Conservation (phyloP, 2,113 vertebrate genomes). For the Speoplatyrhinus poulsoni region DNA sequence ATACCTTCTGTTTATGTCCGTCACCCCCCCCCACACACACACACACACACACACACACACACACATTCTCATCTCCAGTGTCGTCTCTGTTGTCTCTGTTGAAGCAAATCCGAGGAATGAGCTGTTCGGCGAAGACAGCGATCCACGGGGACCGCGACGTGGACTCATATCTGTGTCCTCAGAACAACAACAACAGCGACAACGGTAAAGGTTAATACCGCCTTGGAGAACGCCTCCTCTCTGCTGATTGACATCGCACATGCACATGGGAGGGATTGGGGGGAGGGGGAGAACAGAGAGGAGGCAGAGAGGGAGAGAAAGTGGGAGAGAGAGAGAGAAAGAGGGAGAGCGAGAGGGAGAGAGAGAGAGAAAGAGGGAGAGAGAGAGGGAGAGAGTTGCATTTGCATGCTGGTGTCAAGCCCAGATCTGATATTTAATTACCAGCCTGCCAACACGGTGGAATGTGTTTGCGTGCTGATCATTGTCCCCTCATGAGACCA, state of each 20-base stretch:
- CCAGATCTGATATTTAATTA: conserved; percentile 69
- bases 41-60: not conserved
- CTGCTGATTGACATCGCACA: conserved; percentile 39
- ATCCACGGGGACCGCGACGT: conserved; percentile 15
- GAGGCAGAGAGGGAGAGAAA: not conserved
- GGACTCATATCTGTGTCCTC: conserved; percentile 48
- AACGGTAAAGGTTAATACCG: conserved; percentile 51
- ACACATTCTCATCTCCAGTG: not conserved
- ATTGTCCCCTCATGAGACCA: conserved; percentile 45
- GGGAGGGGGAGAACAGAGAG: not conserved
- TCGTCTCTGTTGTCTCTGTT: not conserved
- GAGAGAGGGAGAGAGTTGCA: conserved; percentile 14
- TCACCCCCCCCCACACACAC: not conserved
- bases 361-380: not conserved
- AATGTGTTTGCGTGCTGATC: conserved; percentile 52
- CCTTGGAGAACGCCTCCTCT: conserved; percentile 51
- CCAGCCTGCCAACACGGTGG: conserved; percentile 49
- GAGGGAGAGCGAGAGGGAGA: not conserved
- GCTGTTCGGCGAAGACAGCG: conserved; percentile 32
- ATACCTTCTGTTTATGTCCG: not conserved
- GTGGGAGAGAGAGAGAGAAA: not conserved
- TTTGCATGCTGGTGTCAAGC: conserved; percentile 51
- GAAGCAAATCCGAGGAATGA: conserved; percentile 31
- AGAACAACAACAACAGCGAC: not conserved
- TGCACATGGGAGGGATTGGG: not conserved